Evolutionary conservation across 2,888 invertebrate species (phyloP), one percentile per base, ranked within the genome.

Genomic region (Agriotes lineatus): DNA sequence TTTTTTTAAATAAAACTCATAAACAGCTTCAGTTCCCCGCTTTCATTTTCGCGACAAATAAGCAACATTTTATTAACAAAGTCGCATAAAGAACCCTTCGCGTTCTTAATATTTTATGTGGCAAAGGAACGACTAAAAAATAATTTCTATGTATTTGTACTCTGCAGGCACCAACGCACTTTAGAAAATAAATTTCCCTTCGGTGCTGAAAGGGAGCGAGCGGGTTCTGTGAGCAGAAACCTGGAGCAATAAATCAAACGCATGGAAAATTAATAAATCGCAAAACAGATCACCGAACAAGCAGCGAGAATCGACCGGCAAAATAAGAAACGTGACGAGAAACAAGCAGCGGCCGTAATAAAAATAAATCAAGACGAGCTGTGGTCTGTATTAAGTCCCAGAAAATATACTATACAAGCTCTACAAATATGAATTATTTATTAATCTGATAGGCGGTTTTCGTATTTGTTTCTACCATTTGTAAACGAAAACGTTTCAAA

Each of bases 311-410:
- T 76, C 74, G 74, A 74, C 74, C 73, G 67, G 69, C 72, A 74
- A 75, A 77, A 77, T 77, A 75, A 77, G 76, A 76, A 76, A 77
- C 77, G 77, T 77, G 77, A 77, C 77, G 72, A 75, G 77, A 77
- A 77, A 77, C 74, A 74, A 73, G 73, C 71, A 65, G 56, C 58
- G 68, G 64, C 72, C 71, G 73, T 73, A 75, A 77, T 77, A 75
- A 75, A 75, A 76, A 77, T 75, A 74, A 77, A 76, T 75, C 74
- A 74, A 74, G 73, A 73, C 67, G 65, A 65, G 62, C 66, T 65
- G 65, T 59, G 65, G 48, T 52, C 59, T 48, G 58, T 44, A 62
- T 52, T 25, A 48, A 22, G 16, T 58, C 44, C 33, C 25, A 37
- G 19, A 56, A 69, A 69, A 66, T 60, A 60, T 57, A 60, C 58